Conservation (phyloP, 2,888 invertebrate genomes). For the Eupithecia abbreviata region DNA sequence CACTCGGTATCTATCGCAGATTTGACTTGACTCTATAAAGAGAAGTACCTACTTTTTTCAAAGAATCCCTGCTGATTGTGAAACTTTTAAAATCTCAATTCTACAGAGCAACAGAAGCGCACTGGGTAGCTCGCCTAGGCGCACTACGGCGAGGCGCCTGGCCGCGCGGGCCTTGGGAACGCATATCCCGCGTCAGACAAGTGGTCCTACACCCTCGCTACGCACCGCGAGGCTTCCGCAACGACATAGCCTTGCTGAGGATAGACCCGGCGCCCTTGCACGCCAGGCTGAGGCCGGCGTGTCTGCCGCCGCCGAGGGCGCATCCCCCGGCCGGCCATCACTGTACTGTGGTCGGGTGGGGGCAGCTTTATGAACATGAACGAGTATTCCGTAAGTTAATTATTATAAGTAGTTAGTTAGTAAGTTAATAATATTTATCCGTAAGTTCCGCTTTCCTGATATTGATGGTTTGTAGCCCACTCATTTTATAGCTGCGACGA, state of each 20-base stretch:
- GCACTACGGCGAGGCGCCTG: slow-evolving; percentile 88
- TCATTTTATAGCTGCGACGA: neutral
- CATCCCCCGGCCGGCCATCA: slow-evolving; percentile 86
- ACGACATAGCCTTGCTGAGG: slow-evolving; percentile 89
- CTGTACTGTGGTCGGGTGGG: slow-evolving; percentile 93
- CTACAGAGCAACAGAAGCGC: slow-evolving; percentile 87
- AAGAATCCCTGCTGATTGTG: neutral
- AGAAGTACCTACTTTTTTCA: neutral
- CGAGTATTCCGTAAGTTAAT: slow-evolving; percentile 89
- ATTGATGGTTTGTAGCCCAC: neutral
- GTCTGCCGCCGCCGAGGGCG: slow-evolving; percentile 83
- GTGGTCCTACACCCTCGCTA: slow-evolving; percentile 90
- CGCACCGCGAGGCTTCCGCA: slow-evolving; percentile 89
- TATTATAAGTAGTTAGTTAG: neutral
- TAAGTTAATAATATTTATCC: too few relatives aligned
- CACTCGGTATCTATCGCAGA: neutral
- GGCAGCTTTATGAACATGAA: slow-evolving; percentile 90
- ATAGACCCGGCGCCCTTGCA: slow-evolving; percentile 84
- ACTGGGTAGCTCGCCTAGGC: slow-evolving; percentile 92
- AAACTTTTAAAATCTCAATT: slow-evolving; percentile 2
- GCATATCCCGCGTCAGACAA: slow-evolving; percentile 85
- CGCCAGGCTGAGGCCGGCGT: slow-evolving; percentile 77
- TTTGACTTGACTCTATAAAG: neutral
- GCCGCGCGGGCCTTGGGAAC: slow-evolving; percentile 90
- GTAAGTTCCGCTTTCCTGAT: neutral